A percentile compares a stretch with the other conserved stretches of the same genome.
These are phyloP conservation scores for Choloepus hoffmanni DNA, from an alignment of 2,113 vertebrate species.

Conservation along the genomic window DNA sequence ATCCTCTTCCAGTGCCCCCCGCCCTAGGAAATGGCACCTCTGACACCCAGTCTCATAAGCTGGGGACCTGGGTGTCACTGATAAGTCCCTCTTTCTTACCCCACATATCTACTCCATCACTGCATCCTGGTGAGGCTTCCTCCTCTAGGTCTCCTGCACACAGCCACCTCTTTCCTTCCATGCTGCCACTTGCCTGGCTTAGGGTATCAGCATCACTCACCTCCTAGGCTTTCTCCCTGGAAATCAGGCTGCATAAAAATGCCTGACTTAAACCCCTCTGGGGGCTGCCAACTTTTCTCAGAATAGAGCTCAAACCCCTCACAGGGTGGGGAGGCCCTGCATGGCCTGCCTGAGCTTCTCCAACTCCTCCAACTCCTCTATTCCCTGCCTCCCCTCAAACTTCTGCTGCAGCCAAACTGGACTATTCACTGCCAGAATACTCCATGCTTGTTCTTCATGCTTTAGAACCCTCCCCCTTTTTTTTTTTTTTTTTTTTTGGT, in stretches of 20 bases:
- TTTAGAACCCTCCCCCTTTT: background rate
- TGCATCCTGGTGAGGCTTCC: background rate
- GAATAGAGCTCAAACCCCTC: background rate
- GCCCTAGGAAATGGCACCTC: background rate
- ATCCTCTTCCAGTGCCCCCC: background rate
- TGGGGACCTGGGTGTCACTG: background rate
- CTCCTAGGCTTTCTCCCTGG: background rate
- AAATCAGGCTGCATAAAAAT: background rate
- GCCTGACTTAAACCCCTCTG: rapidly evolving
- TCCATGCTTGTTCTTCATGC: background rate
- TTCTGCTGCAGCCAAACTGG: background rate
- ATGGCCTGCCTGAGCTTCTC: background rate
- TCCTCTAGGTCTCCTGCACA: rapidly evolving
- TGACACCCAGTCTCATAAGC: background rate
- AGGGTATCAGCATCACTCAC: background rate
- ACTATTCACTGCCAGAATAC: background rate
- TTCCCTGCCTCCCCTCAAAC: too few species aligned
- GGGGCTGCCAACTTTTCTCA: background rate
- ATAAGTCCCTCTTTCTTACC: background rate
- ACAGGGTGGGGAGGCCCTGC: background rate
- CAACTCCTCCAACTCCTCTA: background rate
- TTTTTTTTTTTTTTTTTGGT: background rate
- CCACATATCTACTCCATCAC: background rate
- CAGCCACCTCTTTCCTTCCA: background rate
- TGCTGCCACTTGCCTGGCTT: background rate